These are phyloP conservation scores for Heliconius charithonia DNA, from an alignment of 2,888 invertebrate species.

Conservation along the genomic window DNA sequence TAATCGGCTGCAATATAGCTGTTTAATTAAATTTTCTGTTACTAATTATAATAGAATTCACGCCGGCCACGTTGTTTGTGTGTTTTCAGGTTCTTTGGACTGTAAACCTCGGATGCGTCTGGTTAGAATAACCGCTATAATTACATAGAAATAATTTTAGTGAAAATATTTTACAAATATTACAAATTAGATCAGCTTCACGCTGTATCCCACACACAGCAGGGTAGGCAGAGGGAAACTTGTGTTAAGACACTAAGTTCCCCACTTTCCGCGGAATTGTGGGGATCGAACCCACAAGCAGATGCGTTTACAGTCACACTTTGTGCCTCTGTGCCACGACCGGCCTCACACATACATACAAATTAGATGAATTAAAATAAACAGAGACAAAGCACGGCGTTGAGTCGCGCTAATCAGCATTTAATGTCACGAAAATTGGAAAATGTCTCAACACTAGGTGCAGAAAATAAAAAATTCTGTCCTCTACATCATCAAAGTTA, in stretches of 20 bases:
- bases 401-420: neutral
- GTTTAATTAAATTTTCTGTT: conserved; percentile 42
- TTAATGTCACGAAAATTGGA: neutral
- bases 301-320: too few relatives aligned
- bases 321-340: too few relatives aligned
- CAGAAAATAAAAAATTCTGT: neutral
- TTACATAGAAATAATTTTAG: conserved; percentile 9
- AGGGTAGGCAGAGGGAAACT: too few relatives aligned
- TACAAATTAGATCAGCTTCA: too few relatives aligned
- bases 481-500: neutral
- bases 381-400: too few relatives aligned
- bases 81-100: conserved; percentile 31
- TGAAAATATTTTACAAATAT: neutral
- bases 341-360: neutral
- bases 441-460: neutral
- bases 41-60: conserved; percentile 38
- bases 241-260: too few relatives aligned
- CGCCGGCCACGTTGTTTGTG: conserved; percentile 22
- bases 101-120: conserved; percentile 32
- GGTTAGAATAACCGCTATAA: conserved; percentile 22
- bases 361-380: neutral
- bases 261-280: too few relatives aligned
- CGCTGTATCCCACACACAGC: too few relatives aligned
- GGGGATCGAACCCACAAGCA: too few relatives aligned
- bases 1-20: conserved; percentile 27